Evolutionary conservation across 2,797 vertebrate species (phyloP).

Genomic region (Phrynocephalus guinanensis): DNA sequence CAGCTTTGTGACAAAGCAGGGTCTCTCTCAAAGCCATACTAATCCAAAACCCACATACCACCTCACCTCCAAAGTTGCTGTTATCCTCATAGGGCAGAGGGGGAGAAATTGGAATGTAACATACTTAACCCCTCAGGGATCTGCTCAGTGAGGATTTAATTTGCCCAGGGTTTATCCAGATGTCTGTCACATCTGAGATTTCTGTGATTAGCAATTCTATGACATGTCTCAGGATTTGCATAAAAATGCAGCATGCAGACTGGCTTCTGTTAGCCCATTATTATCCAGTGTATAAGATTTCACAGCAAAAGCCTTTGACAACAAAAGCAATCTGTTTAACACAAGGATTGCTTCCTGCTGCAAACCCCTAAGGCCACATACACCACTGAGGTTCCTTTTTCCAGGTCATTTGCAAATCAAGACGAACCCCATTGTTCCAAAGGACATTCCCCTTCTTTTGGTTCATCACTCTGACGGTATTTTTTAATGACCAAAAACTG

Average conservation of each 20-base stretch:
- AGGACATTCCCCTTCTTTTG: conserved; percentile 5
- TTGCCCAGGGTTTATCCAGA: neutral
- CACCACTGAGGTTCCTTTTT: neutral
- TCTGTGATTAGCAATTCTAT: conserved; percentile 28
- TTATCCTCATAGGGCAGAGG: neutral
- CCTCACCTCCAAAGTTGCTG: neutral
- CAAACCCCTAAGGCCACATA: neutral
- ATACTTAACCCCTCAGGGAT: neutral
- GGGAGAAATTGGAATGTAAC: conserved; percentile 13
- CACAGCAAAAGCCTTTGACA: conserved; percentile 38
- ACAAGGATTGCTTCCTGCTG: conserved; percentile 20
- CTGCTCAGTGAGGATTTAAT: conserved; percentile 16
- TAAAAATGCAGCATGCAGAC: conserved; percentile 34
- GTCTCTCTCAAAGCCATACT: conserved; percentile 25
- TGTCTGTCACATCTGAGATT: conserved; percentile 25
- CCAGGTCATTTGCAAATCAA: neutral
- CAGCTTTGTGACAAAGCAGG: neutral
- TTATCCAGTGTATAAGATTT: conserved; percentile 12
- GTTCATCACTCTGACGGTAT: neutral
- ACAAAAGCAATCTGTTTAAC: conserved; percentile 11
- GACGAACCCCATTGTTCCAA: neutral
- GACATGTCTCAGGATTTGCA: conserved; percentile 27
- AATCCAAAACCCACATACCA: neutral
- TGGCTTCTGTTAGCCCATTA: conserved; percentile 42
- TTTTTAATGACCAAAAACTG: conserved; percentile 20